Evolutionary conservation across 2,113 vertebrate genomes (phyloP).

Genomic region (Nerophis lumbriciformis): DNA sequence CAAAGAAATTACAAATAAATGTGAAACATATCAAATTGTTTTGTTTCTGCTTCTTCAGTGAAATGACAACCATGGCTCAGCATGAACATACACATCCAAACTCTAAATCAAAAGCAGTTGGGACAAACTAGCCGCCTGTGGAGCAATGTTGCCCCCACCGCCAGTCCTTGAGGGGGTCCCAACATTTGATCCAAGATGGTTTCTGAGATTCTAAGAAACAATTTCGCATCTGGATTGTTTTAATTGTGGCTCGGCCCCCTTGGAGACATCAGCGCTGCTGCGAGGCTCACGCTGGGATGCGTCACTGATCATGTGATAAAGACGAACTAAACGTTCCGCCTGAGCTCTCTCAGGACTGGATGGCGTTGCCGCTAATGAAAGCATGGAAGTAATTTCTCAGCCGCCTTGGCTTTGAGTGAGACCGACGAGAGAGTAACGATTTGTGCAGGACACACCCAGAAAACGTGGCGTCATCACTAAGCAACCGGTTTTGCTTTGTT

Average conservation of each 20-base stretch:
- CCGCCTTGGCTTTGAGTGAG: conserved; percentile 24
- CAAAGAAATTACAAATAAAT: neutral
- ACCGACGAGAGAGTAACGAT: conserved; percentile 37
- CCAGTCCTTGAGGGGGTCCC: conserved; percentile 13
- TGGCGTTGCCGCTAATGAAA: conserved; percentile 31
- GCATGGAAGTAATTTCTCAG: conserved; percentile 52
- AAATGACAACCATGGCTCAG: conserved; percentile 9
- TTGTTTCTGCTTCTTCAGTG: neutral
- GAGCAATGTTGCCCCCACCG: conserved; percentile 13
- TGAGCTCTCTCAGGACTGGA: conserved; percentile 27
- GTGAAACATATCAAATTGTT: neutral
- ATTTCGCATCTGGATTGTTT: conserved; percentile 37
- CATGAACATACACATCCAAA: conserved; percentile 19
- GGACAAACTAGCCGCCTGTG: conserved; percentile 11
- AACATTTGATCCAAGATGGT: conserved; percentile 27
- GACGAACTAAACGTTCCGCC: conserved; percentile 17
- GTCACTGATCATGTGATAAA: conserved; percentile 19
- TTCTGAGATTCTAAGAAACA: conserved; percentile 24
- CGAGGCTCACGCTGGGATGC: conserved; percentile 8
- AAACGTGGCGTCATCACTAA: conserved; percentile 51
- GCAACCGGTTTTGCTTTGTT: conserved; percentile 26
- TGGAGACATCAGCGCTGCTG: conserved; percentile 2
- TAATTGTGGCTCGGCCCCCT: conserved; percentile 16
- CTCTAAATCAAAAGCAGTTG: conserved; percentile 12
- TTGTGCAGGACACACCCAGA: conserved; percentile 52